Base-by-base conservation (phyloP, 2,113 vertebrate genomes). In the Alces alces region DNA sequence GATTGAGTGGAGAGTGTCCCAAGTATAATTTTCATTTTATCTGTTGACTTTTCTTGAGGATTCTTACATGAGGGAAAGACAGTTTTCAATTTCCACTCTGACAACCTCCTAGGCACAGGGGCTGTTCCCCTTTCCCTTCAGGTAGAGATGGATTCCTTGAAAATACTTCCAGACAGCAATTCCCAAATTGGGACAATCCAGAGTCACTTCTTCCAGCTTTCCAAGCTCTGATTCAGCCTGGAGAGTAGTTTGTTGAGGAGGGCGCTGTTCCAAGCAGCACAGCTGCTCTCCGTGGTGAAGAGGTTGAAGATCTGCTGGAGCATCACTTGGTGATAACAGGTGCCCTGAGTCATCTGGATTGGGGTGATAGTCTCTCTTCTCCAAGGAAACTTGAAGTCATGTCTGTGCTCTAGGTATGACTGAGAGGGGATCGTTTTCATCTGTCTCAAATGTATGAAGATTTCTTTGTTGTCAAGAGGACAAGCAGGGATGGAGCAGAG, bases 191-290 rank as follows among this genome's bases (percentile, higher is more conserved):
- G 15, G 12, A 64, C 60, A 83, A 30, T n/a, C 25, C 2, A 15
- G 30, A 55, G 27, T 61, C 66, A 61, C 43, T 19, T 23, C 8
- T 27, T 50, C 16, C 45, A 47, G 25, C 7, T 7, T 7, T 28
- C 2, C 21, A 23, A 28, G 7, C 11, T 5, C 47, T 23, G 19
- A 43, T 52, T 5, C 4, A 54, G 55, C 10, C 23, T 66, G 10
- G 14, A 45, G n/a, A 70, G 30, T 1, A 47, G 14, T 4, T 30
- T 5, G 12, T 25, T 0, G 3, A 54, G 36, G 23, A 55, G 7
- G 14, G 3, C 13, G 19, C 13, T 3, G 25, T 14, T 43, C 45
- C 21, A 57, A 1, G 14, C 25, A 43, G 15, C 89, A 5, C 0
- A 7, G 13, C 10, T 45, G 5, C 5, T 4, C 8, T 79, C 6